phyloP scores from a whole-genome alignment of 2,113 vertebrate genomes.

The Scalopus aquaticus region DNA sequence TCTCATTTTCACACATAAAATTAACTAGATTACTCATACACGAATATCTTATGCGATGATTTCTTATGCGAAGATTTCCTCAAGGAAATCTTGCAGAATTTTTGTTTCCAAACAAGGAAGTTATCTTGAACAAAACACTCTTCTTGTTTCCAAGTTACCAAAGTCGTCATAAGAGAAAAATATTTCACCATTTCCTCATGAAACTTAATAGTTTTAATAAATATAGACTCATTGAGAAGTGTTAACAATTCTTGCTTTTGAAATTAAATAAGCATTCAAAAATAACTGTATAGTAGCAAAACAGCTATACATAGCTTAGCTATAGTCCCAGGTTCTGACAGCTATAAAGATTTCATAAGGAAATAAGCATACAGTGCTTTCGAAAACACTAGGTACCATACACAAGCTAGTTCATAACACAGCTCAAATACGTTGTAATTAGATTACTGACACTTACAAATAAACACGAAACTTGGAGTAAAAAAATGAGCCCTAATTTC shows the following conservation, averaged over 20 bases:
- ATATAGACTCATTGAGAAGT: conserved; percentile 14
- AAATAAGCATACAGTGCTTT: neutral
- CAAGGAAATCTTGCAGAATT: conserved; percentile 45
- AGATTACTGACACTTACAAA: neutral
- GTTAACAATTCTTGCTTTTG: conserved; percentile 27
- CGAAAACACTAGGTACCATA: neutral
- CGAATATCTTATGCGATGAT: conserved; percentile 11
- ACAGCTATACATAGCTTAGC: neutral
- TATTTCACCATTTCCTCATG: conserved; percentile 58
- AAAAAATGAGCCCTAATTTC: conserved; percentile 9
- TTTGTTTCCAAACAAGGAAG: conserved; percentile 71
- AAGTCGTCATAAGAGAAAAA: conserved; percentile 55
- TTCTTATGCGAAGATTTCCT: neutral
- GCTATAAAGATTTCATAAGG: neutral
- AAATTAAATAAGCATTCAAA: conserved; percentile 8
- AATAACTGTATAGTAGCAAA: neutral
- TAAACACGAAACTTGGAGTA: neutral
- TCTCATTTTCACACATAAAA: conserved; percentile 25
- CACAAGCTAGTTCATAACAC: neutral
- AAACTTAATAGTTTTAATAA: conserved; percentile 48
- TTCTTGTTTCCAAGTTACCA: conserved; percentile 64
- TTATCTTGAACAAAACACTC: conserved; percentile 60
- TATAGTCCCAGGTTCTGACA: neutral
- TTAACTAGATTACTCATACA: conserved; percentile 46
- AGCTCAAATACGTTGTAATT: conserved; percentile 17